phyloP scores from a whole-genome alignment of 2,113 vertebrate species.

The Leucoraja erinaceus region DNA sequence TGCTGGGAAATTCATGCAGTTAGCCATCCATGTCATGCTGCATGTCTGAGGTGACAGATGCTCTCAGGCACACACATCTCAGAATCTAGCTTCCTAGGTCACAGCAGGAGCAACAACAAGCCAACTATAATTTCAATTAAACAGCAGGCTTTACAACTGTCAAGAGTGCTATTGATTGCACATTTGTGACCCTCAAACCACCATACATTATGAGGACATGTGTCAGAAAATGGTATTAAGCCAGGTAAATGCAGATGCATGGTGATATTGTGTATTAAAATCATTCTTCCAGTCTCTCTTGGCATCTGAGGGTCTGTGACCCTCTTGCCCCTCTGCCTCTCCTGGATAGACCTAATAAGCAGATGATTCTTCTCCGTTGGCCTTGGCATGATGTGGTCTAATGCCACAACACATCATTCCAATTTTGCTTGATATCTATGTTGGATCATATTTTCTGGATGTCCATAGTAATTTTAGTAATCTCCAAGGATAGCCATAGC shows the following conservation, averaged over 20 bases:
- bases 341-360: neutral
- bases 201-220: slow-evolving; percentile 26
- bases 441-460: neutral
- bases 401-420: neutral
- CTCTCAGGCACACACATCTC: slow-evolving; percentile 24
- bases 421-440: neutral
- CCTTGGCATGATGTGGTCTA: neutral
- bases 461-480: neutral
- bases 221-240: slow-evolving; percentile 33
- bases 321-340: neutral
- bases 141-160: slow-evolving; percentile 31
- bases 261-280: neutral
- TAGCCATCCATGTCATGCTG: slow-evolving; percentile 36
- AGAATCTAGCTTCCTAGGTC: slow-evolving; percentile 2
- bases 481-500: neutral
- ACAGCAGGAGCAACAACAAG: slow-evolving; percentile 36
- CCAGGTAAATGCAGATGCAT: slow-evolving; percentile 4
- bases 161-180: slow-evolving; percentile 12
- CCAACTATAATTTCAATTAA: slow-evolving; percentile 37
- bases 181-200: slow-evolving; percentile 24
- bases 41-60: slow-evolving; percentile 29
- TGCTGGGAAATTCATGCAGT: slow-evolving; percentile 6
- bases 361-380: neutral
- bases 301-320: neutral
- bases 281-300: neutral